phyloP scores from a whole-genome alignment of 1,140 invertebrate genomes.

The Meloidogyne chitwoodi region DNA sequence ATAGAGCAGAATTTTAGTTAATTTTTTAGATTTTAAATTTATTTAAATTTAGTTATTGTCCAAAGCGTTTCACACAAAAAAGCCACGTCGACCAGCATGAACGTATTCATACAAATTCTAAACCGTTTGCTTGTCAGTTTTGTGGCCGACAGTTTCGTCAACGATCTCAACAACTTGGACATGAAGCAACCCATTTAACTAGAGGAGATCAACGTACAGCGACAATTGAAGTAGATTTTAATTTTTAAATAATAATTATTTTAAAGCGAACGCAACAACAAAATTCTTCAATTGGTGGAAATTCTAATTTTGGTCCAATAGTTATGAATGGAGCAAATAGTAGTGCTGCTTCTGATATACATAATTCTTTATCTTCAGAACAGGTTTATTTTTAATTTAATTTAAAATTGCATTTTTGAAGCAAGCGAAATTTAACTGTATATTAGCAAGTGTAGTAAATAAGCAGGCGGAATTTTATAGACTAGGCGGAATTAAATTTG shows the following conservation, averaged over 20 bases:
- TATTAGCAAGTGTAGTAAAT: not conserved
- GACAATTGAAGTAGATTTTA: not conserved
- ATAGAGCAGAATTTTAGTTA: too few species aligned
- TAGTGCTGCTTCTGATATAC: not conserved
- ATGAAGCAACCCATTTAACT: conserved; percentile 50
- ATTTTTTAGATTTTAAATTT: not conserved
- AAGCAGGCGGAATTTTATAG: too few species aligned
- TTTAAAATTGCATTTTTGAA: too few species aligned
- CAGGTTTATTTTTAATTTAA: not conserved
- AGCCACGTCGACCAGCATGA: conserved; percentile 57
- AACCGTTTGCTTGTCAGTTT: conserved; percentile 51
- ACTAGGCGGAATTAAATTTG: not conserved
- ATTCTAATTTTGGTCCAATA: not conserved
- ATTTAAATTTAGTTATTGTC: conserved; percentile 29
- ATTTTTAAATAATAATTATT: not conserved
- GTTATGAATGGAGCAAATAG: not conserved
- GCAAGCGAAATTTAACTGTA: too few species aligned
- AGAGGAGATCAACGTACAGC: conserved; percentile 7
- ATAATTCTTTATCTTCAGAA: not conserved
- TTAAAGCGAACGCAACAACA: not conserved
- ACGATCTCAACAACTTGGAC: conserved; percentile 54
- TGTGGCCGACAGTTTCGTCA: conserved; percentile 54
- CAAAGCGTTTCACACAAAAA: conserved; percentile 50
- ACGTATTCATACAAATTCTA: conserved; percentile 53
- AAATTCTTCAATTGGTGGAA: not conserved